A percentile compares a stretch with the other conserved stretches of the same genome.
phyloP scores from a whole-genome alignment of 2,797 vertebrate species.

The Scolopax rusticola region DNA sequence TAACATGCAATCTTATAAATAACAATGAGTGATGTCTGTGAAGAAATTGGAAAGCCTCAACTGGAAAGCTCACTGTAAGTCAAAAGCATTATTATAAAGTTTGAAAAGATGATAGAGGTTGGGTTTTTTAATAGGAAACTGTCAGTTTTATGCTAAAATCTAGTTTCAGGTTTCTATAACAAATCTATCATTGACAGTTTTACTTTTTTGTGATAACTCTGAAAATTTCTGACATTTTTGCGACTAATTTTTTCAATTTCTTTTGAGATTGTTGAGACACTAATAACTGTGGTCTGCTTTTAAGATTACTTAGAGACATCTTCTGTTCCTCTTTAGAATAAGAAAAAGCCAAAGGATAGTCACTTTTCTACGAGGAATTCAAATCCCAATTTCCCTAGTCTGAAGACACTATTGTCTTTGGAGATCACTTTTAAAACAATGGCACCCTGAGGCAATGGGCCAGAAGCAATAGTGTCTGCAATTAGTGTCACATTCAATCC shows the following conservation, averaged over 20 bases:
- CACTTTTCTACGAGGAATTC: conserved; percentile 13
- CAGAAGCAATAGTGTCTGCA: neutral
- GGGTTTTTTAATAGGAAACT: conserved; percentile 26
- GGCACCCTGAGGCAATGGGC: conserved; percentile 28
- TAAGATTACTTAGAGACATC: neutral
- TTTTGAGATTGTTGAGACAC: conserved; percentile 31
- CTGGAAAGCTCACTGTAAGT: neutral
- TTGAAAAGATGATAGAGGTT: neutral
- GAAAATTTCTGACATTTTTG: conserved; percentile 52
- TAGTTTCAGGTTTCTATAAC: conserved; percentile 13
- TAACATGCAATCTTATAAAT: neutral
- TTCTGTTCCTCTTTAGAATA: neutral
- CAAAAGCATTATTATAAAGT: conserved; percentile 31
- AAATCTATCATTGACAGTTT: conserved; percentile 37
- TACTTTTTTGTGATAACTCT: conserved; percentile 39
- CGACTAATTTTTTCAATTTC: neutral
- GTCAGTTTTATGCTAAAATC: conserved; percentile 43
- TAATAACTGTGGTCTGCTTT: conserved; percentile 41
- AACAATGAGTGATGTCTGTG: neutral
- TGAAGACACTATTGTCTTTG: conserved; percentile 27
- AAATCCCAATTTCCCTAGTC: conserved; percentile 24
- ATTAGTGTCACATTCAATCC: conserved; percentile 15
- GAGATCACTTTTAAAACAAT: conserved; percentile 57
- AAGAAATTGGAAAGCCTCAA: neutral
- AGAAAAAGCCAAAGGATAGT: conserved; percentile 19